Base-by-base conservation (phyloP, 2,888 invertebrate genomes). In the Drosophila melanosoma region DNA sequence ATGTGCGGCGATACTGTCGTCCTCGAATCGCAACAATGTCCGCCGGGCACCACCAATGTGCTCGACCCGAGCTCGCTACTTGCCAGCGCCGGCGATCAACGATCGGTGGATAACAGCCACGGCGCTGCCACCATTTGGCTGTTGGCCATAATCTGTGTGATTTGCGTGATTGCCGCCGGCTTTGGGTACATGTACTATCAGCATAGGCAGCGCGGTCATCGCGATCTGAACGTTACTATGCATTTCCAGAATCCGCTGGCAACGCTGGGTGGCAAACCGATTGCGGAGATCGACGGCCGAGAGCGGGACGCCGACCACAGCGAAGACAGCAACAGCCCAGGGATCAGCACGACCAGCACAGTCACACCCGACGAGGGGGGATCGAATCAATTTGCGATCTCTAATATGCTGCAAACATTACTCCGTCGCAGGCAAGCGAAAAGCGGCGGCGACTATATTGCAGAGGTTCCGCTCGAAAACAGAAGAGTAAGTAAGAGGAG, bases 1-100 rank as follows among this genome's bases (percentile, higher is more conserved):
- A 90, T 95, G 72, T 96, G 96, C 79, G 93, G 93, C 53, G 92
- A 94, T 87, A 83, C 83, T 7, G 76, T 92, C 29, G 92, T 94
- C 1, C 76, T 82, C 26, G 92, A 93, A 60, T 82, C 88, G 15
- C 90, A 91, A 20, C 69, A 66, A 36, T 94, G 94, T 77, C 77
- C 88, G 5, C 70, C 75, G 4, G 76, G 61, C 26, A 57, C 60
- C 29, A 81, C 74, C 29, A 91, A 88, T 67, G 92, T 87, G 40
- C 45, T 81, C 5, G 49, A 63, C n/a, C 38, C 72, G 2, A 40
- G 20, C 17, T 40, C 26, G 5, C 6, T 60, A 35, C 23, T 29
- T 2, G 20, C 80, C 75, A 33, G 33, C 20, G 1, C 3, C 23
- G n/a, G 61, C 60, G 60, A 63, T 2, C 20, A 64, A 72, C 6